A percentile compares a stretch with the other conserved stretches of the same genome.
Evolutionary conservation across 1,140 invertebrate genomes (phyloP).

Genomic region (Lethrus apterus): DNA sequence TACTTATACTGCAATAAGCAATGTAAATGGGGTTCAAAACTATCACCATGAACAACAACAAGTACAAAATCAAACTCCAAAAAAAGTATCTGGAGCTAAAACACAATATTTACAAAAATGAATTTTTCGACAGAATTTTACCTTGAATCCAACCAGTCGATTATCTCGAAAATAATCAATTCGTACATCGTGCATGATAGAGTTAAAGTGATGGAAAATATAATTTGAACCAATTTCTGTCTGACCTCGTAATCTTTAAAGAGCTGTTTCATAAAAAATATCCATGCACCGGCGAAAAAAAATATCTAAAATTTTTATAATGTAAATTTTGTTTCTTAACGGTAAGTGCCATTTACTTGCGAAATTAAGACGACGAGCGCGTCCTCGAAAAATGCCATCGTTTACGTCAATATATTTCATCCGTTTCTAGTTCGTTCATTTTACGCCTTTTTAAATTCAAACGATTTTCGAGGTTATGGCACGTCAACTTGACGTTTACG

Average conservation of each 20-base stretch:
- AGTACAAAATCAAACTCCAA: conserved; percentile 89
- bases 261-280: conserved; percentile 97
- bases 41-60: conserved; percentile 90
- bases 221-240: conserved; percentile 86
- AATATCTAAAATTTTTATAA: conserved; percentile 60
- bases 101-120: conserved; percentile 28
- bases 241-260: conserved; percentile 98
- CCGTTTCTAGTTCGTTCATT: too few relatives aligned
- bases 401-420: too few relatives aligned
- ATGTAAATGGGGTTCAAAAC: conserved; percentile 97
- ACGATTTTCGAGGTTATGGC: too few relatives aligned
- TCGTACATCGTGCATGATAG: conserved; percentile 99
- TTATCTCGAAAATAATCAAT: conserved; percentile 99
- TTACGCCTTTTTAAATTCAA: too few relatives aligned
- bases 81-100: conserved; percentile 91
- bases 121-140: conserved; percentile 21
- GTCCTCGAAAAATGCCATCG: conserved; percentile 62
- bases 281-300: conserved; percentile 95
- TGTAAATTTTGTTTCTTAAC: conserved; percentile 11
- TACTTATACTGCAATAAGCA: conserved; percentile 89
- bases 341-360: conserved; percentile 46
- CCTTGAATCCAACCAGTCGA: conserved; percentile 78
- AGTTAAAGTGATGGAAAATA: conserved; percentile 95
- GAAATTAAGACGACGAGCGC: conserved; percentile 59
- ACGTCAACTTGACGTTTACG: too few relatives aligned